These are phyloP conservation scores for Pyrocoelia pectoralis DNA, from an alignment of 2,888 invertebrate species.

Conservation along the genomic window DNA sequence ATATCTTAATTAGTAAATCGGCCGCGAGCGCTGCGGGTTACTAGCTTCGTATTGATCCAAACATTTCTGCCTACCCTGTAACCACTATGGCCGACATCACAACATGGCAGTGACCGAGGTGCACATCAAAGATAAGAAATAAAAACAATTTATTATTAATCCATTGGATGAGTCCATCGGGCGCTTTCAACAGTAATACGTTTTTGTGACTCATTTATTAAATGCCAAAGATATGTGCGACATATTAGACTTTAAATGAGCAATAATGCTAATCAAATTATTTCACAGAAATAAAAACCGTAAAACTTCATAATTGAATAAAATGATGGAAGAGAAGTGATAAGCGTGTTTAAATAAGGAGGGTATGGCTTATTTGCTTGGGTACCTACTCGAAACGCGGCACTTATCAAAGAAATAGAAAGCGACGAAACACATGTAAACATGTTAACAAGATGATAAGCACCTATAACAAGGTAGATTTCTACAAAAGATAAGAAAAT, in stretches of 20 bases:
- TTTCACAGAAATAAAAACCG: not conserved
- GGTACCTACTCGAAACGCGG: slow-evolving; percentile 29
- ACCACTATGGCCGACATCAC: slow-evolving; percentile 43
- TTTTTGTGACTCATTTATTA: not conserved
- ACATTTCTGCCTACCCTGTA: slow-evolving; percentile 40
- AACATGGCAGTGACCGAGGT: slow-evolving; percentile 34
- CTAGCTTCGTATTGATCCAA: slow-evolving; percentile 45
- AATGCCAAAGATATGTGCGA: not conserved
- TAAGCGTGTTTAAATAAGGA: slow-evolving; percentile 16
- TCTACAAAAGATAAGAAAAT: slow-evolving; percentile 12
- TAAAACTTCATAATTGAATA: not conserved
- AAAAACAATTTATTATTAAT: not conserved
- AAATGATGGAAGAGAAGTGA: slow-evolving; percentile 14
- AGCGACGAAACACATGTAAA: slow-evolving; percentile 33
- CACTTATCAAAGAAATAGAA: slow-evolving; percentile 22
- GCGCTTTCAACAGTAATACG: too few species aligned
- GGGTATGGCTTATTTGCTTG: slow-evolving; percentile 20
- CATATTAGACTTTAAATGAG: too few species aligned
- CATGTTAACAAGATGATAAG: slow-evolving; percentile 30
- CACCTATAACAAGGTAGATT: slow-evolving; percentile 26
- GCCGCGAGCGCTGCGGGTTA: slow-evolving; percentile 44
- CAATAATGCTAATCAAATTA: not conserved
- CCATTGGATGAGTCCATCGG: too few species aligned
- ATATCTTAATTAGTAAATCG: slow-evolving; percentile 48
- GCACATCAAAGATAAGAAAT: slow-evolving; percentile 35